Conservation (phyloP, 2,797 vertebrate genomes). For the Eurystomus glaucurus region DNA sequence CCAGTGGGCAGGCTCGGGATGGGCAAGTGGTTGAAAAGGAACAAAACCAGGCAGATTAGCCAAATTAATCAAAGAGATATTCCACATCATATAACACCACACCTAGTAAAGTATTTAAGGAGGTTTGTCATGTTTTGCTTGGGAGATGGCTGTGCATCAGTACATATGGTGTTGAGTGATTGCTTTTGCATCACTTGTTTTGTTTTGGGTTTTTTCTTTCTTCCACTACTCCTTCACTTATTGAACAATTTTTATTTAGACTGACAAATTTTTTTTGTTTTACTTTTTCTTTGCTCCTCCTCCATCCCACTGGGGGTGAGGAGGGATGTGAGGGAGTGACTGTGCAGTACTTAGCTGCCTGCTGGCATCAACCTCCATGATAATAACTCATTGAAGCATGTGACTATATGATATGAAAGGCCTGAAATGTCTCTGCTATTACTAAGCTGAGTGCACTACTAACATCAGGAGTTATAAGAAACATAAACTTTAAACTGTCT, state of each 20-base stretch:
- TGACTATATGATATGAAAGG: background rate
- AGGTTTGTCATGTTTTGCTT: background rate
- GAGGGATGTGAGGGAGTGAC: fast-evolving
- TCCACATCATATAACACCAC: fast-evolving
- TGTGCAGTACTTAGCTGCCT: background rate
- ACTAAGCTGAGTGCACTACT: background rate
- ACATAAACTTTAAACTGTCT: background rate
- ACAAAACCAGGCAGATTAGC: background rate
- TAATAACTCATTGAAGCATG: background rate
- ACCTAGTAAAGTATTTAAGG: background rate
- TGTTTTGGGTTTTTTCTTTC: background rate
- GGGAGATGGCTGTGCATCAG: background rate
- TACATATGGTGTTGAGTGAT: background rate
- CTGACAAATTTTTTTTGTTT: fast-evolving
- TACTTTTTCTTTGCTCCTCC: background rate
- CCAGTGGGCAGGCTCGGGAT: fast-evolving
- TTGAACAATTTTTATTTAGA: background rate
- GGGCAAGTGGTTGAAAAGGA: background rate
- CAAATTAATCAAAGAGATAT: background rate
- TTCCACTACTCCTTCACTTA: background rate
- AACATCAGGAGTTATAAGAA: background rate
- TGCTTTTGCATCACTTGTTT: background rate
- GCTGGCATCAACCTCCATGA: background rate
- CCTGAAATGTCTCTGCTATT: background rate
- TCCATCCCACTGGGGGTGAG: fast-evolving